Conservation (phyloP, 2,888 invertebrate species). For the Drosophila ustulata region DNA sequence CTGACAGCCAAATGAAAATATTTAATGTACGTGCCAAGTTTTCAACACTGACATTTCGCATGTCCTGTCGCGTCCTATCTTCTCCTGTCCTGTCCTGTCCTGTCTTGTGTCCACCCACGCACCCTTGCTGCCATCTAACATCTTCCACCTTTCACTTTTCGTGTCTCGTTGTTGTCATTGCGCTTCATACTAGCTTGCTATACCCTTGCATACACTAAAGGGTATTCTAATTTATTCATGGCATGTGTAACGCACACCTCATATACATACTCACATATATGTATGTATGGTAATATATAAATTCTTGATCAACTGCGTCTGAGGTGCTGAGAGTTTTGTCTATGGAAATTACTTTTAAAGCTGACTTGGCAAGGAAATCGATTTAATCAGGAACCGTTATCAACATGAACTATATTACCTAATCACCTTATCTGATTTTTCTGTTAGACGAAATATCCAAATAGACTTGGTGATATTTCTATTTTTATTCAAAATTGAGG, state of each 20-base stretch:
- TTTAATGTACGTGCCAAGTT: conserved; percentile 71
- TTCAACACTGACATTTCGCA: conserved; percentile 53
- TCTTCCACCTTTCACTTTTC: conserved; percentile 5
- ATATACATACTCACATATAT: not conserved
- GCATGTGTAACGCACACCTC: conserved; percentile 5
- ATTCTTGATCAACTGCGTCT: not conserved
- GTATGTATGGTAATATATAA: too few relatives aligned
- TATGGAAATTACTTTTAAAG: not conserved
- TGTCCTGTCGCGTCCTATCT: conserved; percentile 18
- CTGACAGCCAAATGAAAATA: conserved; percentile 78
- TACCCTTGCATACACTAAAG: conserved; percentile 1
- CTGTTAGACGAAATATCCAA: too few relatives aligned
- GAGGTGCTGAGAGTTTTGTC: not conserved
- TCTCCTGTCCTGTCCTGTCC: conserved; percentile 13
- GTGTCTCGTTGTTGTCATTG: conserved; percentile 19
- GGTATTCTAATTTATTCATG: conserved; percentile 1
- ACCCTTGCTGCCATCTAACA: not conserved
- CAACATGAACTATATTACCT: too few relatives aligned
- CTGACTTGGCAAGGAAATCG: too few relatives aligned
- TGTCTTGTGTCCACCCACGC: not conserved
- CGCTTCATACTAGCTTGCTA: not conserved
- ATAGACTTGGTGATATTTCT: too few relatives aligned
- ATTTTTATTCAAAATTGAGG: too few relatives aligned
- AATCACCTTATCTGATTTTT: too few relatives aligned
- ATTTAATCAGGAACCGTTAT: too few relatives aligned